Evolutionary conservation across 1,140 invertebrate genomes (phyloP).

Genomic region (Cylas formicarius): DNA sequence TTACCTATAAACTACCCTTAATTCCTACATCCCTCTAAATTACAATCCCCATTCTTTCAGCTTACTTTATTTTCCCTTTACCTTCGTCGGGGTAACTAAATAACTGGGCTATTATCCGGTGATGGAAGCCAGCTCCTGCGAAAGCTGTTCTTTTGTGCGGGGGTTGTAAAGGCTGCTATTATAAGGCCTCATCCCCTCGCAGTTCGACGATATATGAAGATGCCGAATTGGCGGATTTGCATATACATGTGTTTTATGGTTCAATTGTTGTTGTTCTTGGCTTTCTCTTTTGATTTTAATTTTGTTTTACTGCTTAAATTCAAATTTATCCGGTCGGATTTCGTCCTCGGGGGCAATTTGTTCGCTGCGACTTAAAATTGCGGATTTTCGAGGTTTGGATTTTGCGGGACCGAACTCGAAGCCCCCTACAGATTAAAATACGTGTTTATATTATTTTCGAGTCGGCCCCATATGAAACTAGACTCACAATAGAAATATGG

Average conservation of each 20-base stretch:
- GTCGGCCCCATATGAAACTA: too few species aligned
- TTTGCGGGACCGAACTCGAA: too few species aligned
- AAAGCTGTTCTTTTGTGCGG: conserved; percentile 25
- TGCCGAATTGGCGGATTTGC: conserved; percentile 37
- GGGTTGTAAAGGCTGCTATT: conserved; percentile 26
- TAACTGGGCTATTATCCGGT: conserved; percentile 43
- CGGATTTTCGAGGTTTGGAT: too few species aligned
- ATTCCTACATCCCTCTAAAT: conserved; percentile 46
- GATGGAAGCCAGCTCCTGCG: conserved; percentile 32
- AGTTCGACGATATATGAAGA: conserved; percentile 37
- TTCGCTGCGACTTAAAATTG: too few species aligned
- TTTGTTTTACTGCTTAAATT: too few species aligned
- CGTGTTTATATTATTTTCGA: too few species aligned
- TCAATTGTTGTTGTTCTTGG: conserved; percentile 35
- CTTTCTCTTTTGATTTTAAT: background rate
- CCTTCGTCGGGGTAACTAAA: conserved; percentile 41
- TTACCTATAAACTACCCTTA: conserved; percentile 46
- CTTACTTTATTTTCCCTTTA: conserved; percentile 43
- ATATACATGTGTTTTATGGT: conserved; percentile 43
- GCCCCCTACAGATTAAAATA: too few species aligned
- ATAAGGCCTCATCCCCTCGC: conserved; percentile 30
- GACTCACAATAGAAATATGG: too few species aligned
- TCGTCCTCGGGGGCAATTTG: too few species aligned
- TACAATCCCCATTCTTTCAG: conserved; percentile 45
- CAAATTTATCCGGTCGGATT: too few species aligned